Evolutionary conservation across 2,797 vertebrate genomes (phyloP).

Genomic region (Argyrosomus regius): DNA sequence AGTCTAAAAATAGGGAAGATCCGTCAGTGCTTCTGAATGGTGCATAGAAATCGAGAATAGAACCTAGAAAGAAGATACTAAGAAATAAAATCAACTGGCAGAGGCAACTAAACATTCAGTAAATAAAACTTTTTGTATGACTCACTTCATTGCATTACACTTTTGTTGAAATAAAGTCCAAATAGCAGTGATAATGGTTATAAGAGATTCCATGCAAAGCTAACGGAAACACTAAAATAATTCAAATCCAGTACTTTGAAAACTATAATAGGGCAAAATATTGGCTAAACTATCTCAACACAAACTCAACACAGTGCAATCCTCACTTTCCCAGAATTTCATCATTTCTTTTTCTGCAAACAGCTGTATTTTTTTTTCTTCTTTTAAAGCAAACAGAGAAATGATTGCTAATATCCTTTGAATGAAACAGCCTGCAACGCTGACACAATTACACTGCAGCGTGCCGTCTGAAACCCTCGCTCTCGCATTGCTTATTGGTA

Average conservation of each 20-base stretch:
- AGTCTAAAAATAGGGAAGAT: constrained; percentile 69
- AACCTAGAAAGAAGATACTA: constrained; percentile 2
- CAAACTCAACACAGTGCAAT: constrained; percentile 37
- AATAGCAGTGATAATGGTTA: not conserved
- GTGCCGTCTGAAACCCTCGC: constrained; percentile 19
- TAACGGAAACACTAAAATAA: not conserved
- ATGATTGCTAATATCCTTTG: constrained; percentile 38
- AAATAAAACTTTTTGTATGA: not conserved
- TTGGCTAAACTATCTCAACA: constrained; percentile 11
- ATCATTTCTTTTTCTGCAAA: constrained; percentile 53
- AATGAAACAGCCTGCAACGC: constrained; percentile 49
- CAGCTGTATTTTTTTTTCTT: constrained; percentile 9
- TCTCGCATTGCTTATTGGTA: constrained; percentile 9
- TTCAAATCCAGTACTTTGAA: constrained; percentile 11
- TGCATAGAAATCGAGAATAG: constrained; percentile 1
- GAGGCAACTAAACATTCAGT: not conserved
- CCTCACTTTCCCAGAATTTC: constrained; percentile 52
- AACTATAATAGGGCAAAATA: constrained; percentile 12
- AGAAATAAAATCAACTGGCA: not conserved
- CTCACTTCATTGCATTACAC: not conserved
- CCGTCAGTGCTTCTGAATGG: not conserved
- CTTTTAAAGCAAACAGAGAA: constrained; percentile 42
- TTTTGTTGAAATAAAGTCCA: not conserved
- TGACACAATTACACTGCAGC: constrained; percentile 47
- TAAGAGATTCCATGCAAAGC: not conserved